These are phyloP conservation scores for Columba janthina DNA, from an alignment of 2,113 vertebrate genomes.

Conservation along the genomic window DNA sequence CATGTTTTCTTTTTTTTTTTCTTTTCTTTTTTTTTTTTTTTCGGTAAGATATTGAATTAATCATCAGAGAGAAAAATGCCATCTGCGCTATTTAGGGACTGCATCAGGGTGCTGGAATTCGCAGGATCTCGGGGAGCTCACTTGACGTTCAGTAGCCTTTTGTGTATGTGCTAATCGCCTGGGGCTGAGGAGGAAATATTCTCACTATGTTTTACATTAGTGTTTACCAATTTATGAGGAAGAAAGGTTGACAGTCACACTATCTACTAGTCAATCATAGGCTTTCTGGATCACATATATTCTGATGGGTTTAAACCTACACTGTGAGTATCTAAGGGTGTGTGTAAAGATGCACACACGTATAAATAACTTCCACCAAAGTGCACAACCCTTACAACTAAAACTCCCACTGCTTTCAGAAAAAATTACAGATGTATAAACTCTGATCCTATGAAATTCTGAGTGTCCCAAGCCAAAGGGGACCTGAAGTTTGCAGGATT, in stretches of 20 bases:
- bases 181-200: conserved; percentile 34
- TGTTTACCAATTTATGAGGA: conserved; percentile 18
- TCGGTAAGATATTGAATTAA: conserved; percentile 75
- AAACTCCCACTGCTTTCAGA: background rate
- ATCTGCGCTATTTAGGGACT: conserved; percentile 73
- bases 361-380: conserved; percentile 1
- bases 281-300: background rate
- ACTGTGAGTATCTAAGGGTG: background rate
- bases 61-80: conserved; percentile 68
- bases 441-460: background rate
- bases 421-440: background rate
- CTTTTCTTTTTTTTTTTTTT: conserved; percentile 52
- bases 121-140: conserved; percentile 18
- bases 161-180: conserved; percentile 12
- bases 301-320: background rate
- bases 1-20: conserved; percentile 67
- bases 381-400: background rate
- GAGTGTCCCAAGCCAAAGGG: background rate
- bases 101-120: conserved; percentile 51
- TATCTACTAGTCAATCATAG: background rate
- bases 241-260: background rate
- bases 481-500: background rate
- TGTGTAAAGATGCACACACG: background rate
- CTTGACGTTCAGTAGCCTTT: background rate
- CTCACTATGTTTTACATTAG: background rate